Evolutionary conservation across 1,140 invertebrate genomes (phyloP).

Genomic region (Colletes gigas): DNA sequence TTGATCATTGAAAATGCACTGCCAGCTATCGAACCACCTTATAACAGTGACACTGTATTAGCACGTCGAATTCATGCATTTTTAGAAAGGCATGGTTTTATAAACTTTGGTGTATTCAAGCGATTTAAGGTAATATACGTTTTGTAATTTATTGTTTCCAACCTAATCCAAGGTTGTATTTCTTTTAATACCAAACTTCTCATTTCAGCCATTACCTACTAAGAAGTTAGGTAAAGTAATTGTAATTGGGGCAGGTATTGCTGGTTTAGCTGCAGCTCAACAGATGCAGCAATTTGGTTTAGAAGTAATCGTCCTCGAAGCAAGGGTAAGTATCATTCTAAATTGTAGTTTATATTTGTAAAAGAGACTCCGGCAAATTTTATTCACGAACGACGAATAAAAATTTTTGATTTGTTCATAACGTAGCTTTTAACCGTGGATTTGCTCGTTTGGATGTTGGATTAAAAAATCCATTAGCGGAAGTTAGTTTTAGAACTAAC

Average conservation of each 20-base stretch:
- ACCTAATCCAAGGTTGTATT: neutral
- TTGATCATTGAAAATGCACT: slow-evolving; percentile 91
- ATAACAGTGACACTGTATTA: slow-evolving; percentile 93
- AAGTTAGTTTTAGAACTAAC: too few species aligned
- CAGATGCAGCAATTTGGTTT: slow-evolving; percentile 98
- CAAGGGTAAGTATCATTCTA: slow-evolving; percentile 84
- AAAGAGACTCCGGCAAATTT: too few species aligned
- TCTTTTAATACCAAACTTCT: neutral
- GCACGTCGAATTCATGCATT: slow-evolving; percentile 94
- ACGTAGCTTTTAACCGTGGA: too few species aligned
- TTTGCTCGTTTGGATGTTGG: too few species aligned
- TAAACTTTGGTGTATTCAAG: slow-evolving; percentile 99
- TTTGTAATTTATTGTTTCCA: neutral
- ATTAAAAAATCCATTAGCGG: too few species aligned
- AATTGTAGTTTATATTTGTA: neutral
- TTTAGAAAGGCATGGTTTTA: slow-evolving; percentile 97
- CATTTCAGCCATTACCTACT: slow-evolving; percentile 83
- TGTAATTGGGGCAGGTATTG: slow-evolving; percentile 97
- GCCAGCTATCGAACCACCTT: slow-evolving; percentile 92
- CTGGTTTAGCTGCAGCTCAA: slow-evolving; percentile 95
- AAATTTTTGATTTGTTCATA: too few species aligned
- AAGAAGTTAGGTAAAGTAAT: slow-evolving; percentile 95
- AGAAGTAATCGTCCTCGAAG: slow-evolving; percentile 97
- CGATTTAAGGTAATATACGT: slow-evolving; percentile 84
- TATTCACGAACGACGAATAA: too few species aligned